Base-by-base conservation (phyloP, 2,797 vertebrate species). In the Phaenicophaeus curvirostris region DNA sequence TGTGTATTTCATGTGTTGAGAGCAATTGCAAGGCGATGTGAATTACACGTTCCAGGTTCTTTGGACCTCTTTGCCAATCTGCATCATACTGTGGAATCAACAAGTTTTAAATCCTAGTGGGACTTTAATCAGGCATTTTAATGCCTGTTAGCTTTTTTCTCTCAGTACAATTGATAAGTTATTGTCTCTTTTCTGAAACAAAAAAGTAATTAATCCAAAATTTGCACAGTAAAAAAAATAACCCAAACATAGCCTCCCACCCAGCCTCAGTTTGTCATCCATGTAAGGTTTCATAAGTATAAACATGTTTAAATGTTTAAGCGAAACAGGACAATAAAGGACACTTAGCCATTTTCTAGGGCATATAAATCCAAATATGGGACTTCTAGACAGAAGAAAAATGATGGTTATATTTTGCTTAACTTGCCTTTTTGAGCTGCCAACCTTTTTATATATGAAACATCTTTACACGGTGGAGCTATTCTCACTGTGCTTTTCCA, bases 341-440 rank as follows among this genome's bases (percentile, higher is more conserved):
- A 85, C n/a, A 53, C 69, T 92, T 89, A 24, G 54, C 71, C 51
- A 86, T 5, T 13, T 95, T 87, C 41, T 57, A 58, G 41, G 42
- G 13, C 24, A 35, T 59, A 33, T 23, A 80, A 93, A 71, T 28
- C 28, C 33, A 90, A 61, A 71, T 86, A 48, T 35, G 53, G 8
- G 46, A 68, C 15, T 90, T 95, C 13, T 90, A 50, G 54, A 55
- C 59, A 85, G 63, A 73, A 93, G 62, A 71, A 83, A 84, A 46
- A 6, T 51, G 85, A n/a, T 71, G 24, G 44, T 46, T 85, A 5
- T 74, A 58, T 92, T 96, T 93, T 53, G 46, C 46, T 91, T 76
- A 81, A 79, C 25, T 75, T 94, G 86, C 88, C 81, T 72, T 93
- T 89, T 90, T 54, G 82, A 85, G 72, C 54, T 83, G 84, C 92